phyloP scores from a whole-genome alignment of 92 coral and sea anemone genomes.

The Meandrina meandrites region DNA sequence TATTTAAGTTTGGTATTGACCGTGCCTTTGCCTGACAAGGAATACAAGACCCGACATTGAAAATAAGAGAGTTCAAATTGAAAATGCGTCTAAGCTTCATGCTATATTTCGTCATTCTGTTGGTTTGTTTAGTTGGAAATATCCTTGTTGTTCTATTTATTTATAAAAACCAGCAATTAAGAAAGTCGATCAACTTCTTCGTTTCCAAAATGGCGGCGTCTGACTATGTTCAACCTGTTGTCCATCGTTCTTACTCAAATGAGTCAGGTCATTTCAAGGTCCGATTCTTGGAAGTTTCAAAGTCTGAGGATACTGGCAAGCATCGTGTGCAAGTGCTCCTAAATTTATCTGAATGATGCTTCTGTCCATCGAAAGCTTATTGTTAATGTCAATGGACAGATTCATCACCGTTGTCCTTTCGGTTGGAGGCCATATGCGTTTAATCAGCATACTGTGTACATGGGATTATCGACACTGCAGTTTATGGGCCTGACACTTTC shows the following conservation, averaged over 20 bases:
- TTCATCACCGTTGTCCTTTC: neutral
- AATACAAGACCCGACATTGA: neutral
- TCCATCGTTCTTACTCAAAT: neutral
- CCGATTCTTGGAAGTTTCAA: neutral
- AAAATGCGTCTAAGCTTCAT: neutral
- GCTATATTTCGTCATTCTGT: neutral
- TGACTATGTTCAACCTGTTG: slow-evolving; percentile 22
- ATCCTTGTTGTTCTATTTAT: slow-evolving; percentile 7
- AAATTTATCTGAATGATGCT: neutral
- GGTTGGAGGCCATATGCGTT: no score
- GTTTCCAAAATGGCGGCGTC: slow-evolving; percentile 33
- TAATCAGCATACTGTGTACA: no score
- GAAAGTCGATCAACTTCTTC: slow-evolving; percentile 29
- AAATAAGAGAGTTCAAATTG: neutral
- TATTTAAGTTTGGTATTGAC: no score
- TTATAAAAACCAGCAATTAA: slow-evolving; percentile 1
- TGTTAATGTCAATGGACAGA: neutral
- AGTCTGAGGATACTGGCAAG: neutral
- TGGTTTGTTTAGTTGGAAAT: slow-evolving; percentile 29
- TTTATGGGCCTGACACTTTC: no score
- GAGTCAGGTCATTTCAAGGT: neutral
- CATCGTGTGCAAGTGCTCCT: neutral
- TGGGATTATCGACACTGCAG: no score
- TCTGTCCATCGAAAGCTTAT: neutral
- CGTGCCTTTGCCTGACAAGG: neutral